A percentile compares a stretch with the other conserved stretches of the same genome.
These are phyloP conservation scores for Carassius carassius DNA, from an alignment of 2,113 vertebrate genomes.

Conservation along the genomic window DNA sequence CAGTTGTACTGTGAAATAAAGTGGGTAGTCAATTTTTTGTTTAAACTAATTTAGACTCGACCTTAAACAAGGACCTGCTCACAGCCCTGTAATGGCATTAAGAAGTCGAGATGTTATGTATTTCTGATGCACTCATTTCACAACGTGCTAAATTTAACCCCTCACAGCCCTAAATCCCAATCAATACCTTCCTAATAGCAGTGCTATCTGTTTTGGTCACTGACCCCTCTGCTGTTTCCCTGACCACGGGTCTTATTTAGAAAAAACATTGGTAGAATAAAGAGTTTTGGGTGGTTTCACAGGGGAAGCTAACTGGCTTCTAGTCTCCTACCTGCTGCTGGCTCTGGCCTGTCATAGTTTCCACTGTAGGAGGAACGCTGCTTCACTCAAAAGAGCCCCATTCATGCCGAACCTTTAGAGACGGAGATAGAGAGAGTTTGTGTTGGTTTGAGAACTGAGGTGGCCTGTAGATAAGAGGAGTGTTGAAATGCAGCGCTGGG, in stretches of 20 bases:
- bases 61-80: not conserved
- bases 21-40: not conserved
- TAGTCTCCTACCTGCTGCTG: slow-evolving; percentile 6
- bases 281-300: not conserved
- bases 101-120: not conserved
- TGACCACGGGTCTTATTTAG: not conserved
- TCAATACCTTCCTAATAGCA: not conserved
- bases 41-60: not conserved
- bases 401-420: slow-evolving; percentile 30
- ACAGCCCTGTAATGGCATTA: not conserved
- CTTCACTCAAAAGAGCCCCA: slow-evolving; percentile 18
- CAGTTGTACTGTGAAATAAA: not conserved
- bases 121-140: not conserved
- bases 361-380: slow-evolving; percentile 29
- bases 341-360: slow-evolving; percentile 37
- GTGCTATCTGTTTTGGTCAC: not conserved
- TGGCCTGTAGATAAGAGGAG: slow-evolving; percentile 21
- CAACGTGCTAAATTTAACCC: not conserved
- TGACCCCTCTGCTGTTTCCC: too few relatives aligned
- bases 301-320: not conserved
- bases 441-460: slow-evolving; percentile 9
- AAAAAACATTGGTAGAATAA: not conserved
- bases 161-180: not conserved
- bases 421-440: slow-evolving; percentile 16
- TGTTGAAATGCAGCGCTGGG: not conserved